phyloP scores from a whole-genome alignment of 2,113 vertebrate genomes.

The Bubo blakistoni region DNA sequence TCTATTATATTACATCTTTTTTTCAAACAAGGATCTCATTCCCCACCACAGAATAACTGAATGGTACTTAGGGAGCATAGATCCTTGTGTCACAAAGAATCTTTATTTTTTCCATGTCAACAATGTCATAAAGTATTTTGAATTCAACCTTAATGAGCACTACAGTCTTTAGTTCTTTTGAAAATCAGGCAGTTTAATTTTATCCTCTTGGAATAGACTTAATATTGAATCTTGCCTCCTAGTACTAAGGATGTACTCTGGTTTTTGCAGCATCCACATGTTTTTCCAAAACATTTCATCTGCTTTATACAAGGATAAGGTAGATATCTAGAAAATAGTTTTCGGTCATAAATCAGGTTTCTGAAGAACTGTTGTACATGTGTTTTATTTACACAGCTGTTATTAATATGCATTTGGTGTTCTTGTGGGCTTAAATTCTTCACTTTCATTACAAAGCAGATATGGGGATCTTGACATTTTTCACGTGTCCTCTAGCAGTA shows the following conservation, averaged over 20 bases:
- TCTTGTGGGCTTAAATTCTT: neutral
- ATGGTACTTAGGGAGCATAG: neutral
- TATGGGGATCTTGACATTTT: neutral
- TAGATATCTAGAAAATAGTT: neutral
- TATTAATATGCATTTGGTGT: neutral
- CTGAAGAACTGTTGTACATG: neutral
- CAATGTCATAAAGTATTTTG: neutral
- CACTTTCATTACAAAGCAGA: neutral
- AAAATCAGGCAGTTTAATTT: neutral
- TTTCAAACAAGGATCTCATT: neutral
- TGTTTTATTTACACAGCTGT: neutral
- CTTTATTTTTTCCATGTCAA: neutral
- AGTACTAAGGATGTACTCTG: neutral
- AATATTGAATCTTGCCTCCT: neutral
- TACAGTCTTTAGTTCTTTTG: neutral
- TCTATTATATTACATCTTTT: neutral
- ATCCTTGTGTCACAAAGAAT: neutral
- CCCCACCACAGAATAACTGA: neutral
- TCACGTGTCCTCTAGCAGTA: neutral
- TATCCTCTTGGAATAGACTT: neutral
- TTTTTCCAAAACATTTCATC: neutral
- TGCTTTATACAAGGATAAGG: neutral
- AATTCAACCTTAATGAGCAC: neutral
- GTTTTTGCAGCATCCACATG: fast-evolving
- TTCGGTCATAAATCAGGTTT: neutral